phyloP scores from a whole-genome alignment of 2,113 vertebrate species.

The Tretioscincus oriximinensis region DNA sequence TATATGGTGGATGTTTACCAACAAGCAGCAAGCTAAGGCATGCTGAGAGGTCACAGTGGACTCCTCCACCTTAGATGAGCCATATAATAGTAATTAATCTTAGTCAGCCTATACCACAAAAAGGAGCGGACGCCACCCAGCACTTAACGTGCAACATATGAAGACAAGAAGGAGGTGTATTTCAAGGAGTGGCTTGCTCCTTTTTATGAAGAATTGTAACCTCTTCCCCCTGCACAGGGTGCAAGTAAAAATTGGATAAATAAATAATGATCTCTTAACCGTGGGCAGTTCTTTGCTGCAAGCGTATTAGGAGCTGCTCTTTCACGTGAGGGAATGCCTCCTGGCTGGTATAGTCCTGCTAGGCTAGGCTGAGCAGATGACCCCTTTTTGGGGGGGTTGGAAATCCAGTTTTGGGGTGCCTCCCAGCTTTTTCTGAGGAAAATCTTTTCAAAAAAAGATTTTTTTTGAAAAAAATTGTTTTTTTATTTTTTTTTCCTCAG shows the following conservation, averaged over 20 bases:
- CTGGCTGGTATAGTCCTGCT: too few species aligned
- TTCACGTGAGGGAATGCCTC: too few species aligned
- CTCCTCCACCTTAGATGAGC: background rate
- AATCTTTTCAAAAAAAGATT: too few species aligned
- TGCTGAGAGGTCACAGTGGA: background rate
- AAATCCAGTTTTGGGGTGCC: too few species aligned
- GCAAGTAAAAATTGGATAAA: background rate
- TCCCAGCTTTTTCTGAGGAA: too few species aligned
- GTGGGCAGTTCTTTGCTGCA: background rate
- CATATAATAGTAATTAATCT: background rate
- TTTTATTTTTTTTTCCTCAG: too few species aligned
- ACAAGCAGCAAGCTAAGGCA: background rate
- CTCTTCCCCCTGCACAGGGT: background rate
- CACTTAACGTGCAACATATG: background rate
- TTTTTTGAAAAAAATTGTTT: too few species aligned
- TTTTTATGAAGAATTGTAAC: background rate
- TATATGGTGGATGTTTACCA: background rate
- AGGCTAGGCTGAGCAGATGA: too few species aligned
- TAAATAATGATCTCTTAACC: background rate
- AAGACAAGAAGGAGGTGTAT: background rate
- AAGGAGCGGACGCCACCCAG: background rate
- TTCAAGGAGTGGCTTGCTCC: background rate
- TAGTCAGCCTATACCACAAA: background rate
- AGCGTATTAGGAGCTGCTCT: background rate
- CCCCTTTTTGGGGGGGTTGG: too few species aligned